phyloP scores from a whole-genome alignment of 2,113 vertebrate genomes.

The Phodopus roborovskii region DNA sequence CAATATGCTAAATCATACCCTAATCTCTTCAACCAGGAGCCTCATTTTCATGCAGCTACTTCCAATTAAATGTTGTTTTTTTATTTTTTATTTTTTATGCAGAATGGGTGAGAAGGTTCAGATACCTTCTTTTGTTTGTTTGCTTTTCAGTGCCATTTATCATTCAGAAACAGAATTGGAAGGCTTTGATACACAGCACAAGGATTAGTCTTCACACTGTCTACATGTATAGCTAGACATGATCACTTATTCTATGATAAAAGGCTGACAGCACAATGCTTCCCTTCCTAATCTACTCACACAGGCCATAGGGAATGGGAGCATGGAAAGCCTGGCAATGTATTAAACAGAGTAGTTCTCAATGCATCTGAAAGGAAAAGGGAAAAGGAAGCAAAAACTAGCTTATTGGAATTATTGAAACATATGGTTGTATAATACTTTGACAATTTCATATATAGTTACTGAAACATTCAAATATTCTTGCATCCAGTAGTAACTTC shows the following conservation, averaged over 20 bases:
- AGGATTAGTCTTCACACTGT: conserved; percentile 70
- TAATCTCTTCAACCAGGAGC: conserved; percentile 57
- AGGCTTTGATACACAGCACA: conserved; percentile 59
- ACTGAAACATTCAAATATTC: neutral
- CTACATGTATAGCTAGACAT: conserved; percentile 68
- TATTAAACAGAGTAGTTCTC: conserved; percentile 51
- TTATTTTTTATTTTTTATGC: conserved; percentile 21
- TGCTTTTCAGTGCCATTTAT: conserved; percentile 69
- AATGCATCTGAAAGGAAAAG: neutral
- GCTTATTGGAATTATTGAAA: conserved; percentile 2
- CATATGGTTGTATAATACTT: neutral
- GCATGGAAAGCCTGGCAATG: conserved; percentile 36
- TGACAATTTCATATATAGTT: neutral
- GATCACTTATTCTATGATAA: conserved; percentile 72
- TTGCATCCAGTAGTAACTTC: neutral
- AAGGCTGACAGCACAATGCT: conserved; percentile 66
- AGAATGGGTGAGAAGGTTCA: conserved; percentile 27
- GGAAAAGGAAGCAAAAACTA: neutral
- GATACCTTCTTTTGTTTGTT: neutral
- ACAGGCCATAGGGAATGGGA: conserved; percentile 48
- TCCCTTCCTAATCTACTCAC: conserved; percentile 68
- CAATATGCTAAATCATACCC: conserved; percentile 46
- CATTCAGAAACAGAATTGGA: conserved; percentile 69
- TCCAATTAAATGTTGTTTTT: conserved; percentile 55
- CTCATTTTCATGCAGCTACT: neutral